Conservation (phyloP, 2,888 invertebrate genomes). For the Deladenus siricidicola region DNA sequence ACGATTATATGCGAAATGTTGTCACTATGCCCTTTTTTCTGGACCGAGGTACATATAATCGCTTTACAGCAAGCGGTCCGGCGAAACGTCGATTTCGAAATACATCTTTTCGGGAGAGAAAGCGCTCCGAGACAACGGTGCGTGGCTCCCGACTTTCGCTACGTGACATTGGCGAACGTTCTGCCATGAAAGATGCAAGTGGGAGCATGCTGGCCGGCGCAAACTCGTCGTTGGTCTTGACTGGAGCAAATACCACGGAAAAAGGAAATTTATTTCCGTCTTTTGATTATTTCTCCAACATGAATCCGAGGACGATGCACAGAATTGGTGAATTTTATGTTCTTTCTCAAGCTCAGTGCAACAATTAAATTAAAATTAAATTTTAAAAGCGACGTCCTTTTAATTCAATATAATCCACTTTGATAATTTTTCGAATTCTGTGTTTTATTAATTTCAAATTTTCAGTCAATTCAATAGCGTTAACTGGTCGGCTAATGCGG, state of each 20-base stretch:
- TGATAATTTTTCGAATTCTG: too few species aligned
- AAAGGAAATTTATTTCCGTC: slow-evolving; percentile 63
- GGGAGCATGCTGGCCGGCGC: background rate
- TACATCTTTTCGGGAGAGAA: slow-evolving; percentile 22
- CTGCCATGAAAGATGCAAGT: background rate
- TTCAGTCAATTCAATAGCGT: slow-evolving; percentile 44
- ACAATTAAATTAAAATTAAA: too few species aligned
- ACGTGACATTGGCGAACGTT: slow-evolving; percentile 14
- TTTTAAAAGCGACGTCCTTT: too few species aligned
- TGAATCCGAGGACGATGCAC: slow-evolving; percentile 92
- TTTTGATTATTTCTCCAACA: slow-evolving; percentile 96
- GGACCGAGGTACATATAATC: slow-evolving; percentile 83
- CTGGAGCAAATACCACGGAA: background rate
- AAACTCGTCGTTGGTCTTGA: background rate
- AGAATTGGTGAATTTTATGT: slow-evolving; percentile 55
- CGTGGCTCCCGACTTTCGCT: slow-evolving; percentile 32
- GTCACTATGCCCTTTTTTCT: slow-evolving; percentile 73
- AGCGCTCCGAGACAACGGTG: slow-evolving; percentile 24
- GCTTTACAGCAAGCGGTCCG: slow-evolving; percentile 34
- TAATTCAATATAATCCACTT: too few species aligned
- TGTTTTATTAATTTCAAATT: too few species aligned
- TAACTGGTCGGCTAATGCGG: slow-evolving; percentile 75
- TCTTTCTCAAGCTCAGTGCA: too few species aligned
- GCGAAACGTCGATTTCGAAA: background rate
- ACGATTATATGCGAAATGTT: slow-evolving; percentile 48